Evolutionary conservation across 2,113 vertebrate species (phyloP).

Genomic region (Corythornis cristatus): DNA sequence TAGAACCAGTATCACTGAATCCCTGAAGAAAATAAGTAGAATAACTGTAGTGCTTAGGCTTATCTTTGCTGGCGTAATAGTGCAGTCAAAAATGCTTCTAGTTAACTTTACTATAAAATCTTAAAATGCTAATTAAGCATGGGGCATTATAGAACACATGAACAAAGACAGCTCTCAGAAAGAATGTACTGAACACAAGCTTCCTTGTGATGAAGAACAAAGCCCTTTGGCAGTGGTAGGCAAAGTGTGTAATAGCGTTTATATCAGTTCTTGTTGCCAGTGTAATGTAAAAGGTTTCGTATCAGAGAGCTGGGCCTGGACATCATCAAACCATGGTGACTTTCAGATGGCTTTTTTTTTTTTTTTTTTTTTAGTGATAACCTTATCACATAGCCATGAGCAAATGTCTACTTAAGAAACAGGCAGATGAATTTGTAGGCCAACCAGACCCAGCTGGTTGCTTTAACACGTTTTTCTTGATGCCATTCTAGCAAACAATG

Average conservation of each 20-base stretch:
- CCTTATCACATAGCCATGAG: not conserved
- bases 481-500: constrained; percentile 66
- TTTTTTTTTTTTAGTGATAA: not conserved
- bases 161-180: not conserved
- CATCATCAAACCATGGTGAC: not conserved
- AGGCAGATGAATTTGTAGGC: constrained; percentile 23
- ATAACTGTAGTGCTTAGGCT: not conserved
- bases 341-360: not conserved
- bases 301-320: not conserved
- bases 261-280: not conserved
- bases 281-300: not conserved
- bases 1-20: not conserved
- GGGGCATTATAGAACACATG: not conserved
- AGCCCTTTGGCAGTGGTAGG: not conserved
- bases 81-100: not conserved
- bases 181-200: not conserved
- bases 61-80: not conserved
- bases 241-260: not conserved
- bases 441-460: constrained; percentile 24
- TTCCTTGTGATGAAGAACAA: not conserved
- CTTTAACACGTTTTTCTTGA: constrained; percentile 54
- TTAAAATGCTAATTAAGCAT: not conserved
- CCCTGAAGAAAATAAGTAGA: not conserved
- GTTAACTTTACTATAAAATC: not conserved
- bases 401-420: not conserved